A percentile compares a stretch with the other conserved stretches of the same genome.
These are phyloP conservation scores for Drosophila paramelanica DNA, from an alignment of 2,888 invertebrate genomes.

Conservation along the genomic window DNA sequence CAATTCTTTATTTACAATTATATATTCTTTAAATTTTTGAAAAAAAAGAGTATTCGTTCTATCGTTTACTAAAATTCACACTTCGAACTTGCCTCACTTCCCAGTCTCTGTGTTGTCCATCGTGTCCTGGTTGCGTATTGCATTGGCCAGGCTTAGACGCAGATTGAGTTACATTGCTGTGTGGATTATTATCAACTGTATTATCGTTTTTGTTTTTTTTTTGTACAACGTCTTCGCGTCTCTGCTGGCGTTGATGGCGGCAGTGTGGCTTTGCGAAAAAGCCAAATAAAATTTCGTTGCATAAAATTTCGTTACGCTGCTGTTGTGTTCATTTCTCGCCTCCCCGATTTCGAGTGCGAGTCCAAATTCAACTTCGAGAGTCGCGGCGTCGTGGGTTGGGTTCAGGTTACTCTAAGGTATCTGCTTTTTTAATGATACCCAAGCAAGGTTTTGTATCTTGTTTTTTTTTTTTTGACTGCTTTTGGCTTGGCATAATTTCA, in stretches of 20 bases:
- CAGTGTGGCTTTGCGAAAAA: conserved; percentile 40
- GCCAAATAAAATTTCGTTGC: conserved; percentile 79
- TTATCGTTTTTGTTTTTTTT: conserved; percentile 61
- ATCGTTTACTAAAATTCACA: neutral
- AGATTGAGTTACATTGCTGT: conserved; percentile 81
- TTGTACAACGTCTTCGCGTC: conserved; percentile 22
- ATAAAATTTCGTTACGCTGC: conserved; percentile 80
- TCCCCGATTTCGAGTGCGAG: conserved; percentile 16
- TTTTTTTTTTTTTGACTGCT: conserved; percentile 12
- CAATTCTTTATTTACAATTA: neutral
- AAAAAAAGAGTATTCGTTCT: conserved; percentile 26
- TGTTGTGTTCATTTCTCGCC: conserved; percentile 55
- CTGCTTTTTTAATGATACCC: conserved; percentile 69
- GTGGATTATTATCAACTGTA: conserved; percentile 81
- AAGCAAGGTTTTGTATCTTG: conserved; percentile 39
- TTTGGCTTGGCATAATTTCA: conserved; percentile 65
- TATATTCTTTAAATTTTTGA: neutral
- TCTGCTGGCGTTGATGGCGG: conserved; percentile 47
- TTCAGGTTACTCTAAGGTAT: conserved; percentile 54
- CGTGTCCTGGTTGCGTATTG: conserved; percentile 69
- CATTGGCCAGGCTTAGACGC: conserved; percentile 69
- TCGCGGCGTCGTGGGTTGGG: conserved; percentile 37
- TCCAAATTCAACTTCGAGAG: conserved; percentile 23
- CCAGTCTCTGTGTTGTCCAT: conserved; percentile 30
- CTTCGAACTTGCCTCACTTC: conserved; percentile 24